Evolutionary conservation across 1,140 invertebrate genomes (phyloP), one percentile per base, ranked within the genome.

Genomic region (Trichonephila clavipes): DNA sequence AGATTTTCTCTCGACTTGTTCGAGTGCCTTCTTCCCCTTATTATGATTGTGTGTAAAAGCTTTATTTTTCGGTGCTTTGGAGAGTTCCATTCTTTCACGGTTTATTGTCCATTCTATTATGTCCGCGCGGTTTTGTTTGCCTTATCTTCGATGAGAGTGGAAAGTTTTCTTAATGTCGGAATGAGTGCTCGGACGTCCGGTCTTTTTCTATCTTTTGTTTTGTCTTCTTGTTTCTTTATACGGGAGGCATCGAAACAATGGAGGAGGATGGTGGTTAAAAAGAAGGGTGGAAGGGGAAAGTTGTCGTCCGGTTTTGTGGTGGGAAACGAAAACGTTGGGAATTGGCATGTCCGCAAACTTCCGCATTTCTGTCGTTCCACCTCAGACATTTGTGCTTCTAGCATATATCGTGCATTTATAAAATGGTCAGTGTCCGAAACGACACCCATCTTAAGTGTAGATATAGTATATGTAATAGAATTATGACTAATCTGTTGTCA

Each of bases 81-180:
- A 77, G 28, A 28, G 58, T 21, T 58, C 21, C 24, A 24, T 58
- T 59, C 34, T 61, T 87, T 62, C 24, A 64, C 40, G 62, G 86
- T 88, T 88, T 88, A 88, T 88, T 88, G 58, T 34, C 59, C 59
- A 64, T 64, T 88, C 86, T 61, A 64, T 88, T 88, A 64, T 62
- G 61, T 28, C 86, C 7, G 24, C 64, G 69, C 28, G 61, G 86
- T 64, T 83, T 88, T 66, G 86, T 88, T 77, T 88, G 86, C 64
- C 62, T 88, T 40, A 88, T 64, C 62, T 64, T 88, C 82, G 72
- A 18, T 2, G 72, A 21, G 61, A 62, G 28, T 77, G 69, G 69
- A 77, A 77, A 77, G 28, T 77, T 77, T 77, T 77, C 28, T 77
- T 77, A 77, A 77, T 77, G 69, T 77, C 69, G 69, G 24, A 77